Conservation (phyloP, 1,140 invertebrate genomes). For the Oppia nitens region DNA sequence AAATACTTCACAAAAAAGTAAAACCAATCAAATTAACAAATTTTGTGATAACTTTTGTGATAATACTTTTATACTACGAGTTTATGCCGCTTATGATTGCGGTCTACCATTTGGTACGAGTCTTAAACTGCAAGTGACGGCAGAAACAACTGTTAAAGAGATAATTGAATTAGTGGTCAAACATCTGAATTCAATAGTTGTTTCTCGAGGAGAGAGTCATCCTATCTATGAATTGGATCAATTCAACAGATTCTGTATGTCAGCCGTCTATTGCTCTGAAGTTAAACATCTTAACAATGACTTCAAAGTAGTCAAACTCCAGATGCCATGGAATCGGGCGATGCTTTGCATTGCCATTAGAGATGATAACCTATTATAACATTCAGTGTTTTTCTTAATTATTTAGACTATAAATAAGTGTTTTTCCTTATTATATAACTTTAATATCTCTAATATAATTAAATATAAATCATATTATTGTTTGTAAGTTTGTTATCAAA, state of each 20-base stretch:
- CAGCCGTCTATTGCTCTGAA: constrained; percentile 1
- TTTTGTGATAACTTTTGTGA: neutral
- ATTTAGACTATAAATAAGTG: no score
- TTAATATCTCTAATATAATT: no score
- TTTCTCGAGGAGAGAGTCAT: neutral
- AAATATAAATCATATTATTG: no score
- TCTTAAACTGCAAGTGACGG: constrained; percentile 76
- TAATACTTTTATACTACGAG: constrained; percentile 37
- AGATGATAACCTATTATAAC: no score
- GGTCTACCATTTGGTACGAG: constrained; percentile 70
- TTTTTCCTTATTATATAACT: no score
- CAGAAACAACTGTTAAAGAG: constrained; percentile 71
- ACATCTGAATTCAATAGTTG: constrained; percentile 32
- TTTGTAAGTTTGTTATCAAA: no score
- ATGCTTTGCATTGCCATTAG: constrained; percentile 5
- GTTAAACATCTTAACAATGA: constrained; percentile 57
- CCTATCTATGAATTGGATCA: neutral
- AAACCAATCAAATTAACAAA: neutral
- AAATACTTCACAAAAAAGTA: neutral
- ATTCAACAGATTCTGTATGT: neutral
- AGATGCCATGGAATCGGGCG: constrained; percentile 63
- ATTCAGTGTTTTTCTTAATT: no score
- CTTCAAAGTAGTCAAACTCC: constrained; percentile 72
- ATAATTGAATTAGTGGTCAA: constrained; percentile 84
- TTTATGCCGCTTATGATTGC: constrained; percentile 86